Percentiles rank a stretch among this genome's conserved stretches.
Evolutionary conservation across 1,140 invertebrate genomes (phyloP).

Genomic region (Papilio xuthus): DNA sequence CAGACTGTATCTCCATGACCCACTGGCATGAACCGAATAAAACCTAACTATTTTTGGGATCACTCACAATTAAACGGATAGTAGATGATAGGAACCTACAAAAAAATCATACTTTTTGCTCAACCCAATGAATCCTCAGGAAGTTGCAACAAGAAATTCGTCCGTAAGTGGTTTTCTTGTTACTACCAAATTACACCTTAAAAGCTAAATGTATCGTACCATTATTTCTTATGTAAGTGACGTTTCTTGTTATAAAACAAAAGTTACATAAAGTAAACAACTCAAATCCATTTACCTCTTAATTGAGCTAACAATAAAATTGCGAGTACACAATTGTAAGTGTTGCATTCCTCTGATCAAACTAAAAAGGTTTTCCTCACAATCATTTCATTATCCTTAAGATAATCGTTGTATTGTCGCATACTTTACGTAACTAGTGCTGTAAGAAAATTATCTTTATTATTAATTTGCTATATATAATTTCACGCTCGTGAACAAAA

Average conservation of each 20-base stretch:
- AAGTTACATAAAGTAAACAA: slow-evolving; percentile 8
- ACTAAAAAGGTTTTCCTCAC: slow-evolving; percentile 20
- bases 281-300: not conserved
- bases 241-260: not conserved
- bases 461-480: not conserved
- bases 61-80: too few species aligned
- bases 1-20: not conserved
- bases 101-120: not conserved
- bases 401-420: slow-evolving; percentile 24
- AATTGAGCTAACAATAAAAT: slow-evolving; percentile 7
- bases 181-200: not conserved
- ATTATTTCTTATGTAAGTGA: not conserved
- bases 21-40: not conserved
- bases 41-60: too few species aligned
- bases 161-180: not conserved
- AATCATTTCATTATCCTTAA: slow-evolving; percentile 31
- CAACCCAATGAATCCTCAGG: not conserved
- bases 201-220: not conserved
- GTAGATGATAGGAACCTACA: too few species aligned
- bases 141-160: not conserved
- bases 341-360: not conserved
- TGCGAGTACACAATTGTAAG: not conserved
- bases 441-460: not conserved
- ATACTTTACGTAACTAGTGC: slow-evolving; percentile 32
- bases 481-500: not conserved